Conservation (phyloP, 2,113 vertebrate genomes). For the Coregonus clupeaformis region DNA sequence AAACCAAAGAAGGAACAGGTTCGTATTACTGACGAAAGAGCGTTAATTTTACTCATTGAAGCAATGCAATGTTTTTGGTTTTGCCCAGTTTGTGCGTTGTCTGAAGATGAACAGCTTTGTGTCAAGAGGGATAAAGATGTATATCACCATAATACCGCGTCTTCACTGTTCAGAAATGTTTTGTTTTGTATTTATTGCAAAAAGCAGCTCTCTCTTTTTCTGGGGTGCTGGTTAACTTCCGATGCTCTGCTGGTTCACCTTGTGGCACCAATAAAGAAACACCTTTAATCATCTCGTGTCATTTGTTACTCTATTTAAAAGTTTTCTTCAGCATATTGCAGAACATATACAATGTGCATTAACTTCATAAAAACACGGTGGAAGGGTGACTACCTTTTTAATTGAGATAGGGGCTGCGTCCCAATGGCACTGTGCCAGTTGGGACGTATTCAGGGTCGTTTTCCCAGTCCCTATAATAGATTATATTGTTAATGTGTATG, state of each 20-base stretch:
- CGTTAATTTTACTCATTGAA: neutral
- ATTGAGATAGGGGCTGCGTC: no score
- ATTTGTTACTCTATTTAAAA: neutral
- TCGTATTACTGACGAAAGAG: no score
- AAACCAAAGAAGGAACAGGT: neutral
- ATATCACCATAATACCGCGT: neutral
- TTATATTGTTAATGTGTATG: no score
- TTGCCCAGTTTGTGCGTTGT: no score
- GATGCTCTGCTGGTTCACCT: conserved; percentile 39
- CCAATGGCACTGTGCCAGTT: no score
- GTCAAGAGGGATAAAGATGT: neutral
- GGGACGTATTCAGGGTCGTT: no score
- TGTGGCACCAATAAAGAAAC: conserved; percentile 56
- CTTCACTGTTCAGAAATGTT: conserved; percentile 25
- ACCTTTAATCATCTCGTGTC: conserved; percentile 20
- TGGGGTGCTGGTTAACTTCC: conserved; percentile 30
- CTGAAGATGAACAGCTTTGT: neutral
- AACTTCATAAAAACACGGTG: no score
- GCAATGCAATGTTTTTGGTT: conserved; percentile 7
- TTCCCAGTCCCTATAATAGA: no score
- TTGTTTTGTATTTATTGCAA: conserved; percentile 41
- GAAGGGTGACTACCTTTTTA: no score
- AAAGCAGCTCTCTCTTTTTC: conserved; percentile 56
- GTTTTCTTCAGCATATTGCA: neutral
- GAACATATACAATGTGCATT: no score